Evolutionary conservation across 2,797 vertebrate genomes (phyloP).

Genomic region (Danio kyathit): DNA sequence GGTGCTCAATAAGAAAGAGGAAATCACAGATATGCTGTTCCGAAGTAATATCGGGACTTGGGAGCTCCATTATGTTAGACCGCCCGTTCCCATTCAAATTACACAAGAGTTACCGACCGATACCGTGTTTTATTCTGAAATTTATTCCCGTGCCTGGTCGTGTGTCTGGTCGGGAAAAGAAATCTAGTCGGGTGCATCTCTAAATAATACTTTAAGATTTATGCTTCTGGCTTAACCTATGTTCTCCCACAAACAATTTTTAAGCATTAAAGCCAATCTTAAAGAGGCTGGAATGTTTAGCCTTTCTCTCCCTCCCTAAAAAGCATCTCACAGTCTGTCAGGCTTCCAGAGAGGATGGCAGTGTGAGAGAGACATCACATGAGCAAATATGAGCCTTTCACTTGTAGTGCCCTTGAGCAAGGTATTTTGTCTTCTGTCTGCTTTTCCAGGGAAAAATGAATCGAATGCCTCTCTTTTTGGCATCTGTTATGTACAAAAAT

Average conservation of each 20-base stretch:
- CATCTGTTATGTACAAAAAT: neutral
- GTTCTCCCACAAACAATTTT: neutral
- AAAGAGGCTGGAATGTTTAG: conserved; percentile 8
- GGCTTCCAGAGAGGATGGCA: conserved; percentile 25
- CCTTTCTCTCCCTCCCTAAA: neutral
- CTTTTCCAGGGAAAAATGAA: neutral
- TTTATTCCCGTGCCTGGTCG: too few species aligned
- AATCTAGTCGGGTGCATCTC: too few species aligned
- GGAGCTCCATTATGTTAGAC: too few species aligned
- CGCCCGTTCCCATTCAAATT: too few species aligned
- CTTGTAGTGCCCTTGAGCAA: neutral
- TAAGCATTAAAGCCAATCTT: conserved; percentile 9
- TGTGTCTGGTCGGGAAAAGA: too few species aligned
- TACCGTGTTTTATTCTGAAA: too few species aligned
- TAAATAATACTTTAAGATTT: conserved; percentile 12
- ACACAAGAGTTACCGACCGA: too few species aligned
- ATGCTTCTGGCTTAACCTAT: conserved; percentile 25
- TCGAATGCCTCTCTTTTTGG: neutral
- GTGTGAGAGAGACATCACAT: conserved; percentile 25
- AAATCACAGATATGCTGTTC: too few species aligned
- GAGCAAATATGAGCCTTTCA: neutral
- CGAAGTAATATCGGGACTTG: too few species aligned
- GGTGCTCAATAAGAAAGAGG: too few species aligned
- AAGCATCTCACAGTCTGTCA: conserved; percentile 27
- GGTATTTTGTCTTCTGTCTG: neutral